Evolutionary conservation across 2,888 invertebrate genomes (phyloP).

Genomic region (Ophraella communa): DNA sequence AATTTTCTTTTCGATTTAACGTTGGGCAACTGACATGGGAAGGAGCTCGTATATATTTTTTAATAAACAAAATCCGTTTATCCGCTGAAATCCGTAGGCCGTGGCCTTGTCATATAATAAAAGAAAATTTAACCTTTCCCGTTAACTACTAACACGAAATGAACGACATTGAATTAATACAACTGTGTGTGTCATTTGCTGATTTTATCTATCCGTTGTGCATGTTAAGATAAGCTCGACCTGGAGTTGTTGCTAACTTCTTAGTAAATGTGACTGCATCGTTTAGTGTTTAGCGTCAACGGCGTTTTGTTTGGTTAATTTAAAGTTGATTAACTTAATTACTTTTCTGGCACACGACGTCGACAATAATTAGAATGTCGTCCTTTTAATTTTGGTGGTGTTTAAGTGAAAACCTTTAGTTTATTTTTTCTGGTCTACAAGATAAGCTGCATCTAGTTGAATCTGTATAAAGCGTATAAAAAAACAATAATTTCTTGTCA

Average conservation of each 20-base stretch:
- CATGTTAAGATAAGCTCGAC: slow-evolving; percentile 1
- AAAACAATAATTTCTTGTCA: too few relatives aligned
- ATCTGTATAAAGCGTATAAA: too few relatives aligned
- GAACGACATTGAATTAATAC: slow-evolving; percentile 1
- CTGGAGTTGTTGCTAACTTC: not conserved
- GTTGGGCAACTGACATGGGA: too few relatives aligned
- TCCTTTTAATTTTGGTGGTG: not conserved
- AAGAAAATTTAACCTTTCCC: not conserved
- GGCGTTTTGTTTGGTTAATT: not conserved
- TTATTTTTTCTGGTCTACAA: not conserved
- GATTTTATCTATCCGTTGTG: not conserved
- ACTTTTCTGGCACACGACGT: not conserved
- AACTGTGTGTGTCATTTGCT: not conserved
- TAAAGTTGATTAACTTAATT: slow-evolving; percentile 1
- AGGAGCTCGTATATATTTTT: too few relatives aligned
- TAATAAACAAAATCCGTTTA: not conserved
- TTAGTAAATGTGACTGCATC: slow-evolving; percentile 2
- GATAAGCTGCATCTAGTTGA: too few relatives aligned
- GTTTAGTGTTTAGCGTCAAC: not conserved
- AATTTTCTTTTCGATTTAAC: too few relatives aligned
- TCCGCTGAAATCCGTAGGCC: not conserved
- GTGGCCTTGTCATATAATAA: not conserved
- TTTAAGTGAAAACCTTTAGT: not conserved
- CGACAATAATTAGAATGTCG: not conserved
- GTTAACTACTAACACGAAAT: not conserved